Evolutionary conservation across 2,113 vertebrate genomes (phyloP), one percentile per base, ranked within the genome.

Genomic region (Columbina picui): DNA sequence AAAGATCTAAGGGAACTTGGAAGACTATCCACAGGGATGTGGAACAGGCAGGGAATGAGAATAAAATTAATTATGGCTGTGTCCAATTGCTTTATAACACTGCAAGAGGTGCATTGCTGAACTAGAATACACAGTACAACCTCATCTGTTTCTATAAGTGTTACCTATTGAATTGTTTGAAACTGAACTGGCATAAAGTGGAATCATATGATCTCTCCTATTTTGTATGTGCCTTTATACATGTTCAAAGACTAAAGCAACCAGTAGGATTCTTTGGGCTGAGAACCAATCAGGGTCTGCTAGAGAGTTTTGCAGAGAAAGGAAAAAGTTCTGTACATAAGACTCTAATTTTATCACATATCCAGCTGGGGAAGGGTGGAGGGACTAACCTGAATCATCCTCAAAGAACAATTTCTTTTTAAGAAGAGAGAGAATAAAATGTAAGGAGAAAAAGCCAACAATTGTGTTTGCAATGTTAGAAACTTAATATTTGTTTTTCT

Each of bases 331-430:
- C 38, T 57, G 38, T 65, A 59, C 16, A 17, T 68, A 6, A 39
- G 17, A 86, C 36, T 85, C 76, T 90, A 90, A 91, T 90, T 96
- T 96, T 93, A 43, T 68, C 78, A 76, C 27, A 55, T 63, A 59
- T 78, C 81, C 89, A 87, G 14, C 89, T 86, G 70, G 29, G 64
- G n/a, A 93, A 81, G 52, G 20, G 52, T 91, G 60, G 73, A 83
- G 41, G 27, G 23, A 63, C 63, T 79, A 91, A 94, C 47, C 59
- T 84, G 61, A 63, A 65, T 80, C 27, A 45, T 74, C n/a, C 50
- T 92, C 63, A 94, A 85, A 89, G 21, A 80, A 52, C 23, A 39
- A 14, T 29, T 49, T 56, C 47, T 63, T 92, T 70, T 26, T 57
- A 78, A 59, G 39, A 84, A 82, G 41, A 47, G 34, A 22, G 1